These are phyloP conservation scores for Steatornis caripensis DNA, from an alignment of 2,113 vertebrate genomes.

Conservation along the genomic window DNA sequence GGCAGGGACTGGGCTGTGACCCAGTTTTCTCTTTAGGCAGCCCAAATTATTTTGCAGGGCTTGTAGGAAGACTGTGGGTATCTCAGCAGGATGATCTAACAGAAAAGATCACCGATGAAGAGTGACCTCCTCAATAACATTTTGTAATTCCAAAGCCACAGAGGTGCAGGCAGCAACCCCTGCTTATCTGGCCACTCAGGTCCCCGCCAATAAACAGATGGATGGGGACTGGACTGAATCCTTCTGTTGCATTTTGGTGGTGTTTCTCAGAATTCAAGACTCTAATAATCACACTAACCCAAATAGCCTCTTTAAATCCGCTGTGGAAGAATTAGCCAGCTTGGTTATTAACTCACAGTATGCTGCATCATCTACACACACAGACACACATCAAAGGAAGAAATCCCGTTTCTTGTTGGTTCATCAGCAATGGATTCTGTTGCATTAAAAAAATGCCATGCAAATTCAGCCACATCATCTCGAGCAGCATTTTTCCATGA, in stretches of 20 bases:
- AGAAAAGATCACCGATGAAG: background rate
- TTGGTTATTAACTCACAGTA: background rate
- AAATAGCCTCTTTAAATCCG: background rate
- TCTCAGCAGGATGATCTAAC: background rate
- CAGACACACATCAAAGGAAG: background rate
- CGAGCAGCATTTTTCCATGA: background rate
- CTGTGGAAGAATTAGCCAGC: background rate
- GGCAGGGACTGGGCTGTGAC: background rate
- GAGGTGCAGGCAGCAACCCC: background rate
- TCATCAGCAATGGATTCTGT: background rate
- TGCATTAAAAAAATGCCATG: background rate
- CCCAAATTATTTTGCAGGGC: background rate
- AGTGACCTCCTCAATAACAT: background rate
- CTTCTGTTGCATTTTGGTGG: background rate
- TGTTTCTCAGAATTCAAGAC: background rate
- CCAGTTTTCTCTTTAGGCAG: background rate
- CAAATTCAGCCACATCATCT: background rate
- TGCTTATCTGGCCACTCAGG: background rate
- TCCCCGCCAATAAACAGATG: background rate
- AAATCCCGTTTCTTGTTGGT: background rate
- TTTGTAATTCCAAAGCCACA: background rate
- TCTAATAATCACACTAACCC: background rate
- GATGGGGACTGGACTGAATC: background rate
- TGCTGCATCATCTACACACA: background rate
- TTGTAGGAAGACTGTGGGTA: background rate